A percentile compares a stretch with the other conserved stretches of the same genome.
phyloP scores from a whole-genome alignment of 2,797 vertebrate species.

The Basileuterus tristriatus region DNA sequence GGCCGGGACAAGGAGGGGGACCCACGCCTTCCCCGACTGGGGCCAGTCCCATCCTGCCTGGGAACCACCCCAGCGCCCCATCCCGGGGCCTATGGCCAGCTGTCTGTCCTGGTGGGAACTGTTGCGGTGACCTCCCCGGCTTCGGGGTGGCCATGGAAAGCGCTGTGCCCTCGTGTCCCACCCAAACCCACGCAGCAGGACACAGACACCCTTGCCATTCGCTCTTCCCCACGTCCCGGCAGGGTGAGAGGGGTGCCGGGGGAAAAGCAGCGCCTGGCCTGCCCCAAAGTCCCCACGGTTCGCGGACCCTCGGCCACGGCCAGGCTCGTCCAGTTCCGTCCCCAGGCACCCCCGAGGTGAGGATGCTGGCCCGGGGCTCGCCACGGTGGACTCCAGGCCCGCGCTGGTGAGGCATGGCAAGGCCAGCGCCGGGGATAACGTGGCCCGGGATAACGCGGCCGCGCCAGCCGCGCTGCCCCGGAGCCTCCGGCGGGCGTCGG shows the following conservation, averaged over 20 bases:
- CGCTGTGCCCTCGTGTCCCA: not conserved
- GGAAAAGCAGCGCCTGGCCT: not conserved
- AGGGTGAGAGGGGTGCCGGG: too few species aligned
- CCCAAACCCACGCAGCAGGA: not conserved
- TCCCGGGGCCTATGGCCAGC: not conserved
- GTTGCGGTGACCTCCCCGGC: too few species aligned
- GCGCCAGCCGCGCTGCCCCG: not conserved
- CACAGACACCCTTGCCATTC: not conserved
- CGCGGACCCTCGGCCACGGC: not conserved
- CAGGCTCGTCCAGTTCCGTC: not conserved
- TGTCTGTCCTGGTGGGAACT: not conserved
- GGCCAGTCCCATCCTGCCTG: not conserved
- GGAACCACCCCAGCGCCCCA: not conserved
- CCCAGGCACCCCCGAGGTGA: too few species aligned
- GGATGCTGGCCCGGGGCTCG: not conserved
- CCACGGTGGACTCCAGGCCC: too few species aligned
- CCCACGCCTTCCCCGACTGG: fast-evolving
- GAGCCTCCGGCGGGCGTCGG: not conserved
- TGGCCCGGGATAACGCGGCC: not conserved
- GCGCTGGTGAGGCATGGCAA: not conserved
- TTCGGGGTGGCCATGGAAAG: not conserved
- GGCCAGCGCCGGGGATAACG: not conserved
- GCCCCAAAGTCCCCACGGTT: fast-evolving
- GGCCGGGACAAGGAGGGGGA: fast-evolving
- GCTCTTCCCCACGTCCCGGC: too few species aligned